These are phyloP conservation scores for Melanaphis sacchari DNA, from an alignment of 1,140 invertebrate genomes.

Conservation along the genomic window DNA sequence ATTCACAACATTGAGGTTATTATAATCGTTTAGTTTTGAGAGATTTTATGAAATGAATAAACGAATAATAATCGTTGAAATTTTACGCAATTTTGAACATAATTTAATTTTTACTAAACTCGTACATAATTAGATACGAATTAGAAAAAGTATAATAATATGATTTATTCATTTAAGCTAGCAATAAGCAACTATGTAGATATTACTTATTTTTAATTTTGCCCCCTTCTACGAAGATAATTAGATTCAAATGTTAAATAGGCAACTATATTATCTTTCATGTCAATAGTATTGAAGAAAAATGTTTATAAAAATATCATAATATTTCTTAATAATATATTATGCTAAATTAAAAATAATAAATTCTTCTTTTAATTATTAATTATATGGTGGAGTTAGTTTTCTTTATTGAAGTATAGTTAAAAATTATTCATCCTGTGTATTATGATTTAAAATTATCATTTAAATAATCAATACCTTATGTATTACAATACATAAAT, in stretches of 20 bases:
- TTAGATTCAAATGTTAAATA: background rate
- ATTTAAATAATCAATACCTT: background rate
- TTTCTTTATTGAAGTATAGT: background rate
- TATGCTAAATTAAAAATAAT: too few species aligned
- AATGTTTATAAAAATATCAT: background rate
- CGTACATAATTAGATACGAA: too few species aligned
- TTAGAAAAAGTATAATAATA: too few species aligned
- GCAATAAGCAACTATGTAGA: too few species aligned
- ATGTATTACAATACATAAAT: background rate
- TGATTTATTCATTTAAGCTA: too few species aligned
- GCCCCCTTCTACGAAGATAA: background rate
- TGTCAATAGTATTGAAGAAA: background rate
- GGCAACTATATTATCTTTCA: background rate
- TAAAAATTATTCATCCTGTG: background rate
- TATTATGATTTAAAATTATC: background rate
- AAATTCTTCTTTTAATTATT: background rate
- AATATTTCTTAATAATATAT: background rate
- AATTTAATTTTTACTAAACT: too few species aligned
- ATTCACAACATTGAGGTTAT: background rate
- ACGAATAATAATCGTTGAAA: background rate
- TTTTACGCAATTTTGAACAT: background rate
- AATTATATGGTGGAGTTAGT: background rate
- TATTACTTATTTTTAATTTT: too few species aligned
- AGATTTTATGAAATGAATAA: background rate
- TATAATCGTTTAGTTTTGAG: background rate